Base-by-base conservation (phyloP, 1,140 invertebrate species). In the Rhizoglyphus robini region DNA sequence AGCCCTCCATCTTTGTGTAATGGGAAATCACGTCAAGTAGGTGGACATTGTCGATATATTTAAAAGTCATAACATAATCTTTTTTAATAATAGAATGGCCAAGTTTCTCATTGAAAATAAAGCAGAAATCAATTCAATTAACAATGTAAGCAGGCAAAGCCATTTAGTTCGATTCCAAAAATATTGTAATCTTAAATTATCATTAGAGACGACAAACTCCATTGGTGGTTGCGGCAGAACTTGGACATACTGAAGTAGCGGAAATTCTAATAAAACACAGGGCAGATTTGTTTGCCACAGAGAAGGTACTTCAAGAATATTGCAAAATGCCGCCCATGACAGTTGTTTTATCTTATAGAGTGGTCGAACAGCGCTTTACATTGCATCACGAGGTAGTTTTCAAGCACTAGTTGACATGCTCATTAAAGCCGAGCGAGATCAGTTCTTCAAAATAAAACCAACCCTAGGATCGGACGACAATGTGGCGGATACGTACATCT, bases 321-420 rank as follows among this genome's bases (percentile, higher is more conserved):
- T 18, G 8, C 18, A 41, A 41, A 18, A 41, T 41, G 8, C 8
- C 18, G 18, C 8, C 38, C 31, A 51, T 47, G 59, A 48, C 3
- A 20, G 4, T 49, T 47, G 30, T 20, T 5, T 59, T 41, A 20
- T 68, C 68, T 63, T 11, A 49, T 20, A 79, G 82, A 79, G 81
- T 63, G 84, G 84, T 31, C 80, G 81, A 70, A 86, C 85, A 68
- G 82, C 83, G 65, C 71, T 85, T 67, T 80, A 87, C 68, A 81
- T 86, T 31, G 85, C 87, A 0, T 85, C 87, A 1, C 76, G 86
- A 66, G 87, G 86, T 15, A 88, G 86, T 73, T 88, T 88, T 76
- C 87, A 86, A 15, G 85, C 86, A 2, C 88, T 90, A 59, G 83
- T 89, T 57, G 87, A 88, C 71, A 86, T 88, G 79, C 83, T 89